These are phyloP conservation scores for Macroramphosus scolopax DNA, from an alignment of 2,797 vertebrate species.

Conservation along the genomic window DNA sequence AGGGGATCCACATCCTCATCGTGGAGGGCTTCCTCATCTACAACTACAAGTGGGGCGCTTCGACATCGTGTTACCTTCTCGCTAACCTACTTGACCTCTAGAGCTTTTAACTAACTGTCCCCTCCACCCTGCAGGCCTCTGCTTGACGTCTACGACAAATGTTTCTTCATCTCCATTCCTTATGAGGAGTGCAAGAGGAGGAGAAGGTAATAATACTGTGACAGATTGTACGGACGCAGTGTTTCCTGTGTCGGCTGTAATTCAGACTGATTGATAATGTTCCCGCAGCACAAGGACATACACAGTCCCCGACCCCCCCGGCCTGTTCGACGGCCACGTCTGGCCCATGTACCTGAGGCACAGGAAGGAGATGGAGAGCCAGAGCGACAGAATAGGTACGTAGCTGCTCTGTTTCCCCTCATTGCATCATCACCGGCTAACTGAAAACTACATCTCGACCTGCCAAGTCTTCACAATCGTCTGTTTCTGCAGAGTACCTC, in stretches of 20 bases:
- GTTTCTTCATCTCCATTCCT: conserved; percentile 86
- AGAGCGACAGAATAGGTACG: conserved; percentile 80
- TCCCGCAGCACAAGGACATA: conserved; percentile 87
- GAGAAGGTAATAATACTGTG: conserved; percentile 84
- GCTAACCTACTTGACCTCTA: too few species aligned
- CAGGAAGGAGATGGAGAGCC: conserved; percentile 84
- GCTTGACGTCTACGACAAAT: conserved; percentile 80
- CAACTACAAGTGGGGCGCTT: conserved; percentile 83
- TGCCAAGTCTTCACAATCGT: too few species aligned
- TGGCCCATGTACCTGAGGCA: conserved; percentile 98
- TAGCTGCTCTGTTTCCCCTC: too few species aligned
- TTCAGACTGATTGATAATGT: too few species aligned
- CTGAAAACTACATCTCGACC: too few species aligned
- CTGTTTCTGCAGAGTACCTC: conserved; percentile 79
- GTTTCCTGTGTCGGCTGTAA: conserved; percentile 12
- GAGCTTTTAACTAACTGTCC: too few species aligned
- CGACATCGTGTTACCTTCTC: too few species aligned
- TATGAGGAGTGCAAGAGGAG: conserved; percentile 90
- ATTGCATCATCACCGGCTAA: too few species aligned
- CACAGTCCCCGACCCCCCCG: conserved; percentile 86
- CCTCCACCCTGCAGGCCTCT: conserved; percentile 79
- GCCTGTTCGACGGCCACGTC: conserved; percentile 91
- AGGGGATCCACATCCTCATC: conserved; percentile 86
- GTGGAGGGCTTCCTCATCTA: conserved; percentile 95
- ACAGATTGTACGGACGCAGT: background rate